Conservation (phyloP, 92 coral and sea anemone genomes). For the Zoanthus sansibaricus region DNA sequence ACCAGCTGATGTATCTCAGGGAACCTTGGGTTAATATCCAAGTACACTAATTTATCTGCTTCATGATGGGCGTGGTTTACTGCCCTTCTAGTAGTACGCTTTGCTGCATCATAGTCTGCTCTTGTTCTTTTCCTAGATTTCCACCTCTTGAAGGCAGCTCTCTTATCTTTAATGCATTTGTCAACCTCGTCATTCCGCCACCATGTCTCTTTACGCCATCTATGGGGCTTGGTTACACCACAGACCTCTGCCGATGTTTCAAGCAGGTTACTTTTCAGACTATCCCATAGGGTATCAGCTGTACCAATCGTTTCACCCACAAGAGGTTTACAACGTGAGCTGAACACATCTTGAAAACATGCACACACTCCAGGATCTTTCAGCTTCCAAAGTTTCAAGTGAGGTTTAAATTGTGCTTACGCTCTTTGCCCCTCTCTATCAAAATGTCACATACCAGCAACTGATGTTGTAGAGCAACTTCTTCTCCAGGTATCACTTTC, state of each 20-base stretch:
- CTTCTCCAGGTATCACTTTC: slow-evolving; percentile 39
- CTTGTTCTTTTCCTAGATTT: slow-evolving; percentile 34
- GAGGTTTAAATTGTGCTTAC: neutral
- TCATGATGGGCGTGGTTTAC: slow-evolving; percentile 11
- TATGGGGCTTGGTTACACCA: slow-evolving; percentile 41
- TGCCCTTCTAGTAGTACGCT: slow-evolving; percentile 28
- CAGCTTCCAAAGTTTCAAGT: neutral
- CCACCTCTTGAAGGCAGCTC: slow-evolving; percentile 48
- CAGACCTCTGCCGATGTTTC: slow-evolving; percentile 36
- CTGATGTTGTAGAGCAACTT: slow-evolving; percentile 39
- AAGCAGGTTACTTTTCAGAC: slow-evolving; percentile 26
- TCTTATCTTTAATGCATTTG: slow-evolving; percentile 41
- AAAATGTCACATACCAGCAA: neutral
- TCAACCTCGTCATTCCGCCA: slow-evolving; percentile 57
- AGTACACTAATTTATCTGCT: slow-evolving; percentile 44
- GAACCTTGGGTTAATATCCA: slow-evolving; percentile 2
- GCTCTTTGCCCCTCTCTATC: neutral
- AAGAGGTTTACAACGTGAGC: neutral
- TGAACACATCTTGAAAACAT: slow-evolving; percentile 5
- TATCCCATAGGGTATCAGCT: slow-evolving; percentile 33
- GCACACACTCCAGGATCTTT: slow-evolving; percentile 36
- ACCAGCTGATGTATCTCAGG: slow-evolving; percentile 40
- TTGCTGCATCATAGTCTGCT: slow-evolving; percentile 30
- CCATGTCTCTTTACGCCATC: slow-evolving; percentile 53
- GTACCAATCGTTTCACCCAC: neutral